Conservation (phyloP, 2,113 vertebrate species). For the Athene cunicularia region DNA sequence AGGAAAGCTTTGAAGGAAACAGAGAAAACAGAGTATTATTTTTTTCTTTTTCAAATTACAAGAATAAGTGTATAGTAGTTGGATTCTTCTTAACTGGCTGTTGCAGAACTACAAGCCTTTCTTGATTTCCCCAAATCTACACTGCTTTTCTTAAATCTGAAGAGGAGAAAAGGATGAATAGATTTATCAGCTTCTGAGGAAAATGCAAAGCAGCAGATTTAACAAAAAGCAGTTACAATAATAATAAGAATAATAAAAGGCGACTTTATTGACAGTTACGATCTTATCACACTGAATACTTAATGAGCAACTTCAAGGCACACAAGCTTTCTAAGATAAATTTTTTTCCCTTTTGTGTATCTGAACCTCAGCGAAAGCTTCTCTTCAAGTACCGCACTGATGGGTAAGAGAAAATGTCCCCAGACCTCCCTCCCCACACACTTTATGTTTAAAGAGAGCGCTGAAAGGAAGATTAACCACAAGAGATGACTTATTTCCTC, state of each 20-base stretch:
- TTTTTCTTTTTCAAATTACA: neutral
- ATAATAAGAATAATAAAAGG: neutral
- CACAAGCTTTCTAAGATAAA: neutral
- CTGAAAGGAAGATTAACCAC: neutral
- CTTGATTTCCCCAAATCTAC: neutral
- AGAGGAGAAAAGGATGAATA: neutral
- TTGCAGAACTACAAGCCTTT: neutral
- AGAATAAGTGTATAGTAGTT: neutral
- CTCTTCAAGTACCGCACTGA: neutral
- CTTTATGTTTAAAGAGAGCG: accelerated
- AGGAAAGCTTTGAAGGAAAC: neutral
- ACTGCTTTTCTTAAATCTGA: neutral
- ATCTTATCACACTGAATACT: neutral
- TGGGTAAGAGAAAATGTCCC: neutral
- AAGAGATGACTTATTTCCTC: neutral
- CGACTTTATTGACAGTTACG: neutral
- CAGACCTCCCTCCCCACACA: neutral
- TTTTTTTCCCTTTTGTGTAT: neutral
- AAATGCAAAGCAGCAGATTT: neutral
- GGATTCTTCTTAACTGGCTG: neutral
- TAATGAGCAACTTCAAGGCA: neutral
- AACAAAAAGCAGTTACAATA: neutral
- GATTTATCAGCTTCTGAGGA: neutral
- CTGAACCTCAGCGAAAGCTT: neutral
- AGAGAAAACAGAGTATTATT: neutral